Conservation (phyloP, 64 coral and sea anemone genomes). For the Actinia equina region DNA sequence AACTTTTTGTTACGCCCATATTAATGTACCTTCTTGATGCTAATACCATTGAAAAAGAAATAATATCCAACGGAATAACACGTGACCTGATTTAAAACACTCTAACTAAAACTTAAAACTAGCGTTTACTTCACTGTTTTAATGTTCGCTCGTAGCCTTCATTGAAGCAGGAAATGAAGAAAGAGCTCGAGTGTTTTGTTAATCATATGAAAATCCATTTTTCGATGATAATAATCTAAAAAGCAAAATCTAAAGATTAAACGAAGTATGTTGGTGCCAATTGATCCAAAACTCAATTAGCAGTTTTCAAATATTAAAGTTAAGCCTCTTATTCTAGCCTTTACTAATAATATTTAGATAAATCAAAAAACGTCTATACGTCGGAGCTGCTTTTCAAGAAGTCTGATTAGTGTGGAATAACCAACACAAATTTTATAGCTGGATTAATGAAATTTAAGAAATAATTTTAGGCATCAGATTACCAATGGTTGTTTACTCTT, state of each 20-base stretch:
- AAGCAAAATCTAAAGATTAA: not conserved
- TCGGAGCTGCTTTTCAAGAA: not conserved
- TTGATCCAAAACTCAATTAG: not conserved
- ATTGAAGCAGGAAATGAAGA: not conserved
- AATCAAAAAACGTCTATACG: not conserved
- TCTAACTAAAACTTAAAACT: no score
- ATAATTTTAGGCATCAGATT: not conserved
- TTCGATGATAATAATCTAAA: no score
- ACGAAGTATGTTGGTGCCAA: not conserved
- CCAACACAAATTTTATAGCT: not conserved
- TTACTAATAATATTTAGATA: not conserved
- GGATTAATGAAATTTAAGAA: not conserved
- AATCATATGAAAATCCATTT: not conserved
- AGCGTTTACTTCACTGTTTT: no score
- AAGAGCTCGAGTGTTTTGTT: not conserved
- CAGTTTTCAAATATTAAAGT: not conserved
- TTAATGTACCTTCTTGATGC: no score
- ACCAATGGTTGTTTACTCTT: not conserved
- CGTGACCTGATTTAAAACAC: no score
- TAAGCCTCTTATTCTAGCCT: not conserved
- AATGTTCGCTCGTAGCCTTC: no score
- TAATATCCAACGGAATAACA: no score
- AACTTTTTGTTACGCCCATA: no score
- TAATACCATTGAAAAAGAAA: no score
- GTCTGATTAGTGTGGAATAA: not conserved